Evolutionary conservation across 1,140 invertebrate genomes (phyloP), one percentile per base, ranked within the genome.

Genomic region (Anagrus nilaparvatae): DNA sequence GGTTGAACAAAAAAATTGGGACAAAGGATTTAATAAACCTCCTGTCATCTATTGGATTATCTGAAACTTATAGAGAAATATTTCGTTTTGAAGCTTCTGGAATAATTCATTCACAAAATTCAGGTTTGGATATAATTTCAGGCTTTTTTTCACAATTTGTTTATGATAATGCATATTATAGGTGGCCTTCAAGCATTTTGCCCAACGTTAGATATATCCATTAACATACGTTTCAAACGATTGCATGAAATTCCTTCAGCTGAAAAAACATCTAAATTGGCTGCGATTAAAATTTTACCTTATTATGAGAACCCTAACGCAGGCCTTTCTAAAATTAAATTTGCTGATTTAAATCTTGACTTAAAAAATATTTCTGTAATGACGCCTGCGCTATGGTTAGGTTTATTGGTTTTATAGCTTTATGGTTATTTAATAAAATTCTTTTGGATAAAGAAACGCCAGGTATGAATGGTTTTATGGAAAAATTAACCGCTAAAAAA

Each of bases 91-190:
- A 60, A 54, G 41, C 42, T 36, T 55, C 56, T 4, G 31, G 46
- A 35, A 49, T 57, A 21, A 32, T 52, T 7, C 19, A 52, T 40
- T 51, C 44, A 25, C 36, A 43, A 32, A 20, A 47, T 18, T 17
- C 20, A 10, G 8, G 30, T 14, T 33, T 54, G 16, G 25, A 40
- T 14, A n/a, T 19, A 39, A n/a, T n/a, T n/a, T n/a, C n/a, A n/a
- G 41, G 34, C 21, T 37, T 44, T 21, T 58, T 54, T 46, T 13
- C 49, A 21, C 60, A 64, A 47, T 61, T 54, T 38, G 50, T 58
- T 19, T 56, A 51, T 44, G 60, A 65, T 43, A 63, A 60, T 48
- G 53, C 52, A 51, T 40, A 34, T 19, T 33, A 14, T 54, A 17
- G 49, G 36, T 17, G 33, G 34, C 8, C 50, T 53, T 34, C 33